phyloP scores from a whole-genome alignment of 2,888 invertebrate genomes.

The Coleophora deauratella region DNA sequence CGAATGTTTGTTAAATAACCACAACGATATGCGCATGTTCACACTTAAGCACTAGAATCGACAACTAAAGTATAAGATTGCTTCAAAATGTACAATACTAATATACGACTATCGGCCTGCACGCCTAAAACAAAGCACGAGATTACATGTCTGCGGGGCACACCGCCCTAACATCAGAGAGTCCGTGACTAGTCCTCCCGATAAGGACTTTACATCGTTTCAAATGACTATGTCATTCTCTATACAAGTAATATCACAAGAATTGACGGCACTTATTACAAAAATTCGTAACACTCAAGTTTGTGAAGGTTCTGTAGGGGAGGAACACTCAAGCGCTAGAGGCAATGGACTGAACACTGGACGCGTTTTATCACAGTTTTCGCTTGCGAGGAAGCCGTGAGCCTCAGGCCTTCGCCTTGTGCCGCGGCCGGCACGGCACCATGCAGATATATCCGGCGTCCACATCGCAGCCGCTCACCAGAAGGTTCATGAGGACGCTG shows the following conservation, averaged over 20 bases:
- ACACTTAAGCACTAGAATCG: conserved; percentile 53
- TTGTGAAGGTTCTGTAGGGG: conserved; percentile 21
- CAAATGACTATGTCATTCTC: conserved; percentile 32
- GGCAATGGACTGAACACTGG: conserved; percentile 57
- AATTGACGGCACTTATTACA: conserved; percentile 50
- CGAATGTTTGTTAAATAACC: conserved; percentile 52
- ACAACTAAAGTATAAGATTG: conserved; percentile 38
- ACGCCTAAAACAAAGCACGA: conserved; percentile 39
- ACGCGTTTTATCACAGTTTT: conserved; percentile 69
- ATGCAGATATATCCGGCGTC: conserved; percentile 93
- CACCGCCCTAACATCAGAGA: conserved; percentile 14
- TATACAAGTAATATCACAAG: conserved; percentile 51
- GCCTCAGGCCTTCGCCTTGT: conserved; percentile 61
- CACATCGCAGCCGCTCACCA: conserved; percentile 96
- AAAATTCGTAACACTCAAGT: conserved; percentile 36
- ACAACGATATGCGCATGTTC: conserved; percentile 62
- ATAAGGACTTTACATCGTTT: conserved; percentile 25
- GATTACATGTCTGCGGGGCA: conserved; percentile 40
- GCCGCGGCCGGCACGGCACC: conserved; percentile 78
- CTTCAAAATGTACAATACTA: conserved; percentile 35
- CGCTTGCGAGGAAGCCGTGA: conserved; percentile 22
- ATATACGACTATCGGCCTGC: conserved; percentile 31
- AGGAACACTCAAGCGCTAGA: conserved; percentile 30
- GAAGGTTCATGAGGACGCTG: conserved; percentile 93
- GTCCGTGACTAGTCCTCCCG: conserved; percentile 22